Evolutionary conservation across 2,888 invertebrate species (phyloP).

Genomic region (Molorchus minor): DNA sequence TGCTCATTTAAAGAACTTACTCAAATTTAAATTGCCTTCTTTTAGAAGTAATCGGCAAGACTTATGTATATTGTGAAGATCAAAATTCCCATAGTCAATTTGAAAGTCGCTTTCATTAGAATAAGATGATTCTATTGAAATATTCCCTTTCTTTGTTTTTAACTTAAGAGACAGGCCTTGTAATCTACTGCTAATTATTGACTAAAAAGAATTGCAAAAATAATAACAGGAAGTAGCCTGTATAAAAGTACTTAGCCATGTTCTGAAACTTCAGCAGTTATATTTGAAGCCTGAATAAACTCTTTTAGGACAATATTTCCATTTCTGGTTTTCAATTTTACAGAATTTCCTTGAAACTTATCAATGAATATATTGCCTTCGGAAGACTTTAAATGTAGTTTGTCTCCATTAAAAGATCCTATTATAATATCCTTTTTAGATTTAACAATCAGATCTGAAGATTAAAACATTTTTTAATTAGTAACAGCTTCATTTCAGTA

Average conservation of each 20-base stretch:
- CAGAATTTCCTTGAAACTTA: constrained; percentile 52
- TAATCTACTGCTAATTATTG: constrained; percentile 51
- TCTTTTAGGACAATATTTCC: constrained; percentile 53
- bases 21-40: constrained; percentile 51
- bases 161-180: constrained; percentile 50
- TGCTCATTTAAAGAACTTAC: constrained; percentile 36
- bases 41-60: constrained; percentile 48
- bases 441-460: constrained; percentile 52
- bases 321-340: constrained; percentile 45
- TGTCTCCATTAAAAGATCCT: constrained; percentile 48
- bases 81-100: constrained; percentile 50
- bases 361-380: constrained; percentile 50
- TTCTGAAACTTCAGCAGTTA: constrained; percentile 40
- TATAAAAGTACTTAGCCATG: constrained; percentile 46
- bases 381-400: constrained; percentile 44
- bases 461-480: constrained; percentile 10
- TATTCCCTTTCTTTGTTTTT: constrained; percentile 50
- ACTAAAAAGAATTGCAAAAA: constrained; percentile 43
- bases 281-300: constrained; percentile 52
- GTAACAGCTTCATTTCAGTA: not conserved
- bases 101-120: constrained; percentile 50
- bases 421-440: constrained; percentile 45
- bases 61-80: constrained; percentile 55
- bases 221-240: not conserved
- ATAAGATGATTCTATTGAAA: constrained; percentile 54